Evolutionary conservation across 2,113 vertebrate genomes (phyloP).

Genomic region (Barnardius zonarius): DNA sequence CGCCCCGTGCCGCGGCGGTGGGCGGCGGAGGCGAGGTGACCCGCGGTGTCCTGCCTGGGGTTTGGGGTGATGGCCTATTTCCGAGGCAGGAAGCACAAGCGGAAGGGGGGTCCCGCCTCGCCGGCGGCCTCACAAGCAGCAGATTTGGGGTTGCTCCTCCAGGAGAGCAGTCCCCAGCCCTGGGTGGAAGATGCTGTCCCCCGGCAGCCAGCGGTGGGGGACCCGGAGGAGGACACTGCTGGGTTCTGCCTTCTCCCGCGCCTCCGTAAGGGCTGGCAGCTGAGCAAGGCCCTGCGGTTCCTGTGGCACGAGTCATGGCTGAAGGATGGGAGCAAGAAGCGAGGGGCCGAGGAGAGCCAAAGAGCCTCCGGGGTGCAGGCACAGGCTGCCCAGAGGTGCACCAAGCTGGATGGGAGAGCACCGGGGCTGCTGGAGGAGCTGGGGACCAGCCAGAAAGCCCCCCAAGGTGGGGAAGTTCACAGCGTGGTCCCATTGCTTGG

Average conservation of each 20-base stretch:
- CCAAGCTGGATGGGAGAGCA: background rate
- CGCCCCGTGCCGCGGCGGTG: fast-evolving
- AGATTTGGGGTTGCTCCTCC: background rate
- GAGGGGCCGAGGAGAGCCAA: background rate
- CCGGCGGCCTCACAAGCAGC: fast-evolving
- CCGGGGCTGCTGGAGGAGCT: background rate
- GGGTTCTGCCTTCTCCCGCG: fast-evolving
- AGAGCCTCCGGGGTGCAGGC: background rate
- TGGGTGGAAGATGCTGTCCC: background rate
- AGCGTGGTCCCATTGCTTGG: fast-evolving
- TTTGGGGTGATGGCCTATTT: background rate
- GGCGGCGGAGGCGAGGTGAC: background rate
- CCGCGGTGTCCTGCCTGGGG: fast-evolving
- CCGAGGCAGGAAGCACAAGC: background rate
- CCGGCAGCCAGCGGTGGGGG: background rate
- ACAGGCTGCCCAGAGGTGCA: background rate
- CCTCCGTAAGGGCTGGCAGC: fast-evolving
- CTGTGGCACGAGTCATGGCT: fast-evolving
- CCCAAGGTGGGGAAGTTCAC: background rate
- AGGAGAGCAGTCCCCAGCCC: background rate
- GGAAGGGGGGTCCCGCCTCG: background rate
- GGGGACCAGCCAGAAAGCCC: background rate
- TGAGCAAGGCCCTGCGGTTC: background rate
- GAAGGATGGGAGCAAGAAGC: background rate
- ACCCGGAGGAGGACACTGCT: background rate